A percentile compares a stretch with the other conserved stretches of the same genome.
Evolutionary conservation across 2,113 vertebrate genomes (phyloP).

Genomic region (Osmerus eperlanus): DNA sequence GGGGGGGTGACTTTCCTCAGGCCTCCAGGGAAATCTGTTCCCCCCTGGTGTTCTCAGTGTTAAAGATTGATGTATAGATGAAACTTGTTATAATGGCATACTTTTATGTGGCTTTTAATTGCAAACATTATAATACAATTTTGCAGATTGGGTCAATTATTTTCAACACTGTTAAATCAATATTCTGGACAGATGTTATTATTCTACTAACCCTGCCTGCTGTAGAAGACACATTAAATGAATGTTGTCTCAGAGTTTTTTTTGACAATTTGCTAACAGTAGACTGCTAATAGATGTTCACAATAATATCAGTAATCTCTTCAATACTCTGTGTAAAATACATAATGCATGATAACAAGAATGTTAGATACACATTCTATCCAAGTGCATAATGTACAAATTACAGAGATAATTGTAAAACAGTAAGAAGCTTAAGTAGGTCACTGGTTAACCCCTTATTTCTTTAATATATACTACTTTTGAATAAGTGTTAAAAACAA

Average conservation of each 20-base stretch:
- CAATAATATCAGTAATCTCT: not conserved
- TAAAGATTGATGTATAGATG: too few relatives aligned
- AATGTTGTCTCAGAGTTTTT: not conserved
- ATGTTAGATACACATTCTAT: conserved; percentile 22
- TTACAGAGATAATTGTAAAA: conserved; percentile 21
- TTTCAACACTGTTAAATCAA: too few relatives aligned
- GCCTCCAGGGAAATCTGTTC: too few relatives aligned
- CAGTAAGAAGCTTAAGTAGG: conserved; percentile 7
- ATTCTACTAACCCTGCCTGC: not conserved
- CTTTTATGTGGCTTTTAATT: too few relatives aligned
- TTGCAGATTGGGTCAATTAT: too few relatives aligned
- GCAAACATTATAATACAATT: too few relatives aligned
- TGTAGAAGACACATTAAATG: not conserved
- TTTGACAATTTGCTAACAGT: not conserved
- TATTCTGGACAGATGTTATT: too few relatives aligned
- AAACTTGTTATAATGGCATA: too few relatives aligned
- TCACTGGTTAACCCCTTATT: conserved; percentile 2
- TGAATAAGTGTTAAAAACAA: not conserved
- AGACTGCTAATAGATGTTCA: conserved; percentile 11
- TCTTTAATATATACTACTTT: not conserved
- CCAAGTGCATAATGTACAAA: conserved; percentile 38
- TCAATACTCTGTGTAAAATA: conserved; percentile 27
- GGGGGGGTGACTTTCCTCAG: too few relatives aligned
- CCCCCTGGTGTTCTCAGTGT: too few relatives aligned
- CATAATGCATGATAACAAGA: conserved; percentile 32